Base-by-base conservation (phyloP, 2,888 invertebrate species). In the Tachystola acroxantha region DNA sequence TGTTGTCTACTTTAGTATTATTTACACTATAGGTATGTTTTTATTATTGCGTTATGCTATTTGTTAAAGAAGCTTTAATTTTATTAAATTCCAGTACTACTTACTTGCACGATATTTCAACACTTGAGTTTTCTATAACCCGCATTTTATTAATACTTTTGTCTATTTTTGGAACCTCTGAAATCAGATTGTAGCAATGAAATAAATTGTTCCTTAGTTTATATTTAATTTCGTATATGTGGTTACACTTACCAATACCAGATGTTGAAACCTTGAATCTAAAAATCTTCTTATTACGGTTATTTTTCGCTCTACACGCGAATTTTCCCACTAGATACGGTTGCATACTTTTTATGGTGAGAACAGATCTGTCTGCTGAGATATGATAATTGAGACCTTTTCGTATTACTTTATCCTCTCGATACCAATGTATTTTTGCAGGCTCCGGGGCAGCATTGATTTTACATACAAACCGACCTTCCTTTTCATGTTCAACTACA, bases 391-490 rank as follows among this genome's bases (percentile, higher is more conserved):
- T 36, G n/a, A 30, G 30, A 22, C 54, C 40, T 3, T 39, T 29
- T 1, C 7, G 14, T 12, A 73, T 5, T 27, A 26, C 26, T 9
- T 20, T 39, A 3, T 42, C 49, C 24, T 58, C 46, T 37, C 46
- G 53, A 27, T 50, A 58, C 75, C 75, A 75, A 3, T 25, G 40
- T 6, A 68, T 50, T 2, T 29, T 40, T n/a, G 54, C 59, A 3
- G 62, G 52, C 22, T n/a, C n/a, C n/a, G 75, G 75, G 10, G 34
- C 43, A 1, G 75, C 61, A 1, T 65, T 52, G 5, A 66, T 40
- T 31, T 53, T 50, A 25, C 74, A 66, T 10, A 39, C 27, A 5
- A 75, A 22, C 13, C 24, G 43, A 2, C 41, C 57, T 11, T 48
- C 38, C 10, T 48, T 43, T 2, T 40, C 42, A 39, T 64, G 65